Percentiles rank a stretch among this genome's conserved stretches.
Conservation (phyloP, 1,140 invertebrate genomes). For the Brachionus angularis region DNA sequence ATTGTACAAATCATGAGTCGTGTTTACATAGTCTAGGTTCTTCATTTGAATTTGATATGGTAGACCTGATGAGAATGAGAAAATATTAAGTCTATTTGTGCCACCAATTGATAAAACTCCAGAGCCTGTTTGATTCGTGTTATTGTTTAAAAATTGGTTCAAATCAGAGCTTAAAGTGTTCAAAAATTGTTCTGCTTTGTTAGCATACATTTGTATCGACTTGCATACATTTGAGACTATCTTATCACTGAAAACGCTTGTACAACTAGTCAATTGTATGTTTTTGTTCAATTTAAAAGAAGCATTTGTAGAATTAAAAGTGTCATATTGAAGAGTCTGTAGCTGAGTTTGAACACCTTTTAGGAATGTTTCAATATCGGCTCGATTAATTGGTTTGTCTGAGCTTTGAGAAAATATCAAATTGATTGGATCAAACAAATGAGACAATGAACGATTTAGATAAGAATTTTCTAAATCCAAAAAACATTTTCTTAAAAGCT, state of each 20-base stretch:
- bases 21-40: slow-evolving; percentile 15
- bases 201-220: slow-evolving; percentile 71
- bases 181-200: slow-evolving; percentile 74
- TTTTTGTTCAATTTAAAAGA: slow-evolving; percentile 3
- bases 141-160: not conserved
- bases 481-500: slow-evolving; percentile 57
- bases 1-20: slow-evolving; percentile 16
- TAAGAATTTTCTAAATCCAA: slow-evolving; percentile 79
- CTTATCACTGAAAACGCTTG: slow-evolving; percentile 8
- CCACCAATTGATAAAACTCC: no score
- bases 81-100: slow-evolving; percentile 45
- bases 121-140: not conserved
- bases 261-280: not conserved
- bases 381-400: slow-evolving; percentile 46
- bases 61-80: not conserved
- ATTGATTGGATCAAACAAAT: slow-evolving; percentile 77
- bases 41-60: slow-evolving; percentile 22
- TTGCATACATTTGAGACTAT: slow-evolving; percentile 57
- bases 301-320: not conserved
- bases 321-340: slow-evolving; percentile 2
- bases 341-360: slow-evolving; percentile 17
- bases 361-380: not conserved
- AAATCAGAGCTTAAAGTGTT: slow-evolving; percentile 43
- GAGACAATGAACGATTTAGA: slow-evolving; percentile 73
- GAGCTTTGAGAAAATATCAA: slow-evolving; percentile 69